Evolutionary conservation across 2,888 invertebrate species (phyloP).

Genomic region (Catocala nupta): DNA sequence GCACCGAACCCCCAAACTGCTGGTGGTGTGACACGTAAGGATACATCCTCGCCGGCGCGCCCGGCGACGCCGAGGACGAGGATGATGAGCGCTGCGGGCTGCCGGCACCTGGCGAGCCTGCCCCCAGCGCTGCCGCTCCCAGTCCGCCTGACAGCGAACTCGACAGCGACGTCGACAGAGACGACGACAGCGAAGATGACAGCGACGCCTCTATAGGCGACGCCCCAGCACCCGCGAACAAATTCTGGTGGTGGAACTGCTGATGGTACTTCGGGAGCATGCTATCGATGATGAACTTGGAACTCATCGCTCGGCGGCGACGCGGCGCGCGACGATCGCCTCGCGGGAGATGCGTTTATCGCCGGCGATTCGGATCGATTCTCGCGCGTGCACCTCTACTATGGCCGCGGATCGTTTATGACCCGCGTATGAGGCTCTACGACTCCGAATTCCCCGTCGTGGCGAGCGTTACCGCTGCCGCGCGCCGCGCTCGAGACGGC

Average conservation of each 20-base stretch:
- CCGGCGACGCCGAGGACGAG: constrained; percentile 90
- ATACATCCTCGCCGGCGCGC: constrained; percentile 95
- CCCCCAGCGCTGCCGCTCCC: constrained; percentile 88
- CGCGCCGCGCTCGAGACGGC: constrained; percentile 84
- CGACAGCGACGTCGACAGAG: constrained; percentile 85
- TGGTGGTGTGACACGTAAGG: constrained; percentile 96
- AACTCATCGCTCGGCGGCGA: constrained; percentile 94
- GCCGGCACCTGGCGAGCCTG: constrained; percentile 86
- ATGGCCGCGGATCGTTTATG: constrained; percentile 94
- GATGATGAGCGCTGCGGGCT: constrained; percentile 89
- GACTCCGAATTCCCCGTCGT: constrained; percentile 93
- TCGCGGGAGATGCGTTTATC: constrained; percentile 86
- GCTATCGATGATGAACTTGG: constrained; percentile 99
- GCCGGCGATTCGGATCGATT: constrained; percentile 87
- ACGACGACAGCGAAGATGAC: constrained; percentile 88
- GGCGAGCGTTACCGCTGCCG: constrained; percentile 86
- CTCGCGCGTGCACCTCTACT: constrained; percentile 88
- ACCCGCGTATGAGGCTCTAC: constrained; percentile 95
- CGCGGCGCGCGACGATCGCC: constrained; percentile 87
- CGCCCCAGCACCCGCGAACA: constrained; percentile 89
- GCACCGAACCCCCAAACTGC: constrained; percentile 91
- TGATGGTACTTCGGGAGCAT: constrained; percentile 98
- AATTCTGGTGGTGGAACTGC: constrained; percentile 90
- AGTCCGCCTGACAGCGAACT: constrained; percentile 89
- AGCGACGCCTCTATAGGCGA: constrained; percentile 91